Evolutionary conservation across 2,888 invertebrate genomes (phyloP).

Genomic region (Hemaris fuciformis): DNA sequence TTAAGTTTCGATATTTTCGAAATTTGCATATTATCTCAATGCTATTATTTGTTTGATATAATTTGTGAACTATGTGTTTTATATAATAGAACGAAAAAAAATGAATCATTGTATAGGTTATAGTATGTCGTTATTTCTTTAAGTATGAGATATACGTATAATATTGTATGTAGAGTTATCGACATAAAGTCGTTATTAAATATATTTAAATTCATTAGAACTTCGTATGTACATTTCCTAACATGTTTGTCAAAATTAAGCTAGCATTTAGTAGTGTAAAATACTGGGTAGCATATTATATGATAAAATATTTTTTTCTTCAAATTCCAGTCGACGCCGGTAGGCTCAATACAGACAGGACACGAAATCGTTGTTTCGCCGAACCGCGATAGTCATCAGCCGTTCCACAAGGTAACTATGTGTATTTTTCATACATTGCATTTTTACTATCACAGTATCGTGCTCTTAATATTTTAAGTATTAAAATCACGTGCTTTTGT

Average conservation of each 20-base stretch:
- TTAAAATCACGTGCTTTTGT: background rate
- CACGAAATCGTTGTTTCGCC: slow-evolving; percentile 96
- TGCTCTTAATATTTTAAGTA: no score
- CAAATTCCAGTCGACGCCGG: slow-evolving; percentile 95
- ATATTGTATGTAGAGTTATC: background rate
- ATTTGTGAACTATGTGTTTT: no score
- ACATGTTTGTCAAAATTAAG: background rate
- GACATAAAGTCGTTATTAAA: background rate
- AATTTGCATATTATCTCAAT: background rate
- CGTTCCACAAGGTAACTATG: slow-evolving; percentile 86
- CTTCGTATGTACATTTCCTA: background rate
- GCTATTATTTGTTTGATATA: background rate
- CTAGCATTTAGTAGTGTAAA: background rate
- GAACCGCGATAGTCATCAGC: slow-evolving; percentile 91
- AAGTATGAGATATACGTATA: background rate
- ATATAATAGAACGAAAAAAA: no score
- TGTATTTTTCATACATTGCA: no score
- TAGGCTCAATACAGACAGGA: slow-evolving; percentile 94
- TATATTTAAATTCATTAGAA: background rate
- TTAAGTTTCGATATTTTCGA: background rate
- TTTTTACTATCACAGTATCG: no score
- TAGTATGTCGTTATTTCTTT: no score
- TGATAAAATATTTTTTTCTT: slow-evolving; percentile 31
- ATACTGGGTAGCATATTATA: background rate
- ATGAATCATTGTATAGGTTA: no score